Evolutionary conservation across 2,797 vertebrate species (phyloP), one percentile per base, ranked within the genome.

Genomic region (Bothrops alternatus): DNA sequence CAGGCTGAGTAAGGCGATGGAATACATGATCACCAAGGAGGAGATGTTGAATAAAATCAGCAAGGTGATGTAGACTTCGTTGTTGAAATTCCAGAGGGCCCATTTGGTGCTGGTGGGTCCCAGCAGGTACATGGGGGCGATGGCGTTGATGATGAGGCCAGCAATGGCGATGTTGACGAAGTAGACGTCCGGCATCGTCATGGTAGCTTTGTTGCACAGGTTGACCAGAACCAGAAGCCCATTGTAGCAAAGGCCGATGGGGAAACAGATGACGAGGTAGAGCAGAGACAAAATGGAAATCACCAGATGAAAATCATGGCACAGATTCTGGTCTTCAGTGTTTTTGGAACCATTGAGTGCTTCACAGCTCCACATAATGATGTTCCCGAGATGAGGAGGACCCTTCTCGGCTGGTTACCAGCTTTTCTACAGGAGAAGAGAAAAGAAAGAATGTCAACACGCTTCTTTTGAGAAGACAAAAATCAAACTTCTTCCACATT

Each of bases 141-240:
- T 98, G 12, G 98, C 95, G 5, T 99, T 98, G 92, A 99, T 98
- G 95, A 99, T 98, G 10, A 99, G 98, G 8, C 99, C 99, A 0
- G 99, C 99, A 0, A 99, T 98, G 6, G 99, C 99, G 90, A 99
- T 99, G 97, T 99, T 99, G 96, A 99, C 98, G 0, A 99, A 99
- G 94, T 99, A 99, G 90, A 99, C 99, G 0, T 99, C 99, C 0
- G 99, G 99, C 99, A 99, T 99, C 57, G 99, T 99, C 99, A 99
- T 99, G 90, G 98, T 98, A 53, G 98, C 97, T 97, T 98, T 99
- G 98, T 99, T 99, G 92, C 98, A 98, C 91, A 99, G 98, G 96
- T 99, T 99, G 92, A 98, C 99, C 88, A 98, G 98, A 32, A 99
- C 98, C 97, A 99, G 97, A 96, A 99, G 97, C 78, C 97, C 96